Percentiles rank a stretch among this genome's conserved stretches.
phyloP scores from a whole-genome alignment of 1,140 invertebrate genomes.

The Papilio machaon region DNA sequence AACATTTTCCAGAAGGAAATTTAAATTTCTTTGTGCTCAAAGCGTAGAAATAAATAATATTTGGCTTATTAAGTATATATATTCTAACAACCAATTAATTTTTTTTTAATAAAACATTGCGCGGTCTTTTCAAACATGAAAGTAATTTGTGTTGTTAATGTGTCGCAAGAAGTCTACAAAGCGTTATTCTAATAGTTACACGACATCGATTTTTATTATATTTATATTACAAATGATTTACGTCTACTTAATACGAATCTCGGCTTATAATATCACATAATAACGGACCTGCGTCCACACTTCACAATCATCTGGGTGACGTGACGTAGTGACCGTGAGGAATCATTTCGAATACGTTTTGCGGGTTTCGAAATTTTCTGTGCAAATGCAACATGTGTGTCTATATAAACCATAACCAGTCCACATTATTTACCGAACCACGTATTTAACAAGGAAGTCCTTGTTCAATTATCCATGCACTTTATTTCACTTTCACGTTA shows the following conservation, averaged over 20 bases:
- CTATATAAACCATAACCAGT: slow-evolving; percentile 38
- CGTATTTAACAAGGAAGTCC: slow-evolving; percentile 34
- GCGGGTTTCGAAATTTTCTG: slow-evolving; percentile 11
- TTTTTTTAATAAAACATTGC: not conserved
- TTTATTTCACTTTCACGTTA: slow-evolving; percentile 48
- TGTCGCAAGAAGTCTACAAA: slow-evolving; percentile 45
- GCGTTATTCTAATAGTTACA: slow-evolving; percentile 57
- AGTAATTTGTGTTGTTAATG: slow-evolving; percentile 33
- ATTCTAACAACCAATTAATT: not conserved
- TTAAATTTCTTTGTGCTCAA: slow-evolving; percentile 32
- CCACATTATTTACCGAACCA: not conserved
- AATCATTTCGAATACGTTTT: slow-evolving; percentile 18
- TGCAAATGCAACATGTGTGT: slow-evolving; percentile 31
- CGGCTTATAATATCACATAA: slow-evolving; percentile 80
- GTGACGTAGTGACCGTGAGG: not conserved
- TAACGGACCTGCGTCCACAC: slow-evolving; percentile 65
- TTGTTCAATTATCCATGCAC: slow-evolving; percentile 37
- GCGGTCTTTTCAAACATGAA: not conserved
- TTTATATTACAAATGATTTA: slow-evolving; percentile 67
- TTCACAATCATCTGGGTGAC: slow-evolving; percentile 42
- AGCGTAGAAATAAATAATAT: slow-evolving; percentile 37
- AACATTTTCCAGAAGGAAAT: not conserved
- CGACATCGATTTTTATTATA: slow-evolving; percentile 65
- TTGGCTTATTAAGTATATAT: slow-evolving; percentile 34
- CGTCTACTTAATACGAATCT: slow-evolving; percentile 60